Percentiles rank a stretch among this genome's conserved stretches.
phyloP scores from a whole-genome alignment of 2,797 vertebrate species.

The Trichosurus vulpecula region DNA sequence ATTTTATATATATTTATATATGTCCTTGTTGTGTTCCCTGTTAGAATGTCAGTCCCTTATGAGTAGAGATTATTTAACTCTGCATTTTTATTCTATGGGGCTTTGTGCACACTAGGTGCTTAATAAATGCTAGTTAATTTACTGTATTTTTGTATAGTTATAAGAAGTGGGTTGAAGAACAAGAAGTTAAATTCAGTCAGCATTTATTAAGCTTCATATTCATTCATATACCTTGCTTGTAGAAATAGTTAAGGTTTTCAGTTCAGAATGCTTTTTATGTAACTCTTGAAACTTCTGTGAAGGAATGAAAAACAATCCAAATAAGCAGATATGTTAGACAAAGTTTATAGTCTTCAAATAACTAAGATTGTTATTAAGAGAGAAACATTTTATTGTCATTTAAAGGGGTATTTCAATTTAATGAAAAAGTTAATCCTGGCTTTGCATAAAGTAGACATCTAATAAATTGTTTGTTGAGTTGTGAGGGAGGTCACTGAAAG shows the following conservation, averaged over 20 bases:
- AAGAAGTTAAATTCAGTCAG: background rate
- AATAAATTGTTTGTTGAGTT: background rate
- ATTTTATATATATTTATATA: background rate
- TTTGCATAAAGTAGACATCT: background rate
- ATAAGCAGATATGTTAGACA: constrained; percentile 34
- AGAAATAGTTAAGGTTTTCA: constrained; percentile 81
- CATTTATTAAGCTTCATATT: background rate
- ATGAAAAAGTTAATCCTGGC: background rate
- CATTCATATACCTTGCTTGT: constrained; percentile 81
- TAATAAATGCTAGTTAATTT: background rate
- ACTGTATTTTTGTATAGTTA: background rate
- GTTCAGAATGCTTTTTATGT: constrained; percentile 88
- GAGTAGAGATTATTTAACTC: background rate
- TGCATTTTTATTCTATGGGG: background rate
- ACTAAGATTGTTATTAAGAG: constrained; percentile 8
- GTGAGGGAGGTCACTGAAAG: background rate
- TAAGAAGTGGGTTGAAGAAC: background rate
- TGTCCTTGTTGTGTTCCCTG: background rate
- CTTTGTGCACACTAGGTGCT: background rate
- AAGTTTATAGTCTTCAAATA: constrained; percentile 31
- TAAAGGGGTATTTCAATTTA: constrained; percentile 29
- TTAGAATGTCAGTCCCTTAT: background rate
- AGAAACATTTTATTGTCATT: constrained; percentile 31
- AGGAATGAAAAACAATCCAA: constrained; percentile 43
- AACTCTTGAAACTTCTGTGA: constrained; percentile 93